Percentiles rank a stretch among this genome's conserved stretches.
Evolutionary conservation across 2,888 invertebrate species (phyloP).

Genomic region (Eumacrocentrus americanus): DNA sequence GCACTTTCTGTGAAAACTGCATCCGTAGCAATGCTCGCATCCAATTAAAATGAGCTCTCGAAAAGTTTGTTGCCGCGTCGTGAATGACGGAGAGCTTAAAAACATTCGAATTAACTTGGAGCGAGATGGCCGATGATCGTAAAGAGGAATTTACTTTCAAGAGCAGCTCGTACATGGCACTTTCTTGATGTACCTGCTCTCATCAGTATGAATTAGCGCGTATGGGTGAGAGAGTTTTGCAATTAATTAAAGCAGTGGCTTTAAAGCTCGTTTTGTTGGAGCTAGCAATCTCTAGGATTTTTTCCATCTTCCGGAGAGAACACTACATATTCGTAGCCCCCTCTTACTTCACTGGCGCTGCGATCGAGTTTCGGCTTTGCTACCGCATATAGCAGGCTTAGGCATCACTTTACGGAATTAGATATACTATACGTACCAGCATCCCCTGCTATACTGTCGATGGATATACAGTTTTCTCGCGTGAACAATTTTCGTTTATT

Average conservation of each 20-base stretch:
- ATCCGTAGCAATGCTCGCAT: background rate
- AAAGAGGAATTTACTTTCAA: background rate
- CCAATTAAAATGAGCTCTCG: background rate
- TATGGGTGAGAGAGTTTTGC: conserved; percentile 22
- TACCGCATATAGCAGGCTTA: conserved; percentile 55
- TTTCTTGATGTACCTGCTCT: conserved; percentile 10
- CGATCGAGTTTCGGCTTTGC: conserved; percentile 52
- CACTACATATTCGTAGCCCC: conserved; percentile 42
- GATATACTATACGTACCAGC: conserved; percentile 40
- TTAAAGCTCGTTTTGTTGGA: conserved; percentile 23
- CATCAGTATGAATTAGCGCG: conserved; percentile 27
- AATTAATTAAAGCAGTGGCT: conserved; percentile 35
- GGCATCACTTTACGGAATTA: conserved; percentile 56
- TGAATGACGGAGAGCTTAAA: background rate
- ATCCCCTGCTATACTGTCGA: conserved; percentile 15
- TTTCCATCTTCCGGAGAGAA: conserved; percentile 25
- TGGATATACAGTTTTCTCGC: conserved; percentile 3
- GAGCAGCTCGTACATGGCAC: conserved; percentile 2
- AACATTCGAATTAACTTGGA: conserved; percentile 1
- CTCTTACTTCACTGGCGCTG: no score
- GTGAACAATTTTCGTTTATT: background rate
- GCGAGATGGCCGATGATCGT: background rate
- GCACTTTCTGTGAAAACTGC: no score
- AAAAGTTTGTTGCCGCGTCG: background rate
- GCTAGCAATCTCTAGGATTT: conserved; percentile 12